phyloP scores from a whole-genome alignment of 2,888 invertebrate genomes.

The Drosophila helvetica region DNA sequence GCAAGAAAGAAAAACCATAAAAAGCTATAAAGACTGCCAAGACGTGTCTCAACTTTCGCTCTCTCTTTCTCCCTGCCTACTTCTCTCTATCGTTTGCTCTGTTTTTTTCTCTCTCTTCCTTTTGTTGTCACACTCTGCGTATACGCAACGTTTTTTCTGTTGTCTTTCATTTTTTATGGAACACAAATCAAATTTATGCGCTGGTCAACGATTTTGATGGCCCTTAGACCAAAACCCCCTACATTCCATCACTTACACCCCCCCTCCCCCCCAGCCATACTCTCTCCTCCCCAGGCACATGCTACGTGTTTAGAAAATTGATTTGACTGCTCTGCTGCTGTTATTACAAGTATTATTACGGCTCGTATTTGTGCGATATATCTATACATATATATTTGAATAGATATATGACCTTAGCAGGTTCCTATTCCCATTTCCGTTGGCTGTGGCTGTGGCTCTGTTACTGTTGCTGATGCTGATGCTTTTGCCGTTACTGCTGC shows the following conservation, averaged over 20 bases:
- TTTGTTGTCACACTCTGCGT: conserved; percentile 55
- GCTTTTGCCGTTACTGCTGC: conserved; percentile 17
- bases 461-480: conserved; percentile 10
- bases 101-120: background rate
- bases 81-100: conserved; percentile 6
- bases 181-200: conserved; percentile 78
- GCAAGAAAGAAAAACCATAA: conserved; percentile 8
- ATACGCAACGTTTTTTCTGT: conserved; percentile 43
- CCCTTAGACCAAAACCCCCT: background rate
- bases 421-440: conserved; percentile 43
- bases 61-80: conserved; percentile 1
- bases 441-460: conserved; percentile 2
- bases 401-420: conserved; percentile 3
- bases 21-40: conserved; percentile 8
- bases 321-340: conserved; percentile 47
- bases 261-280: background rate
- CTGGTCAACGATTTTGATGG: conserved; percentile 64
- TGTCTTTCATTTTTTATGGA: conserved; percentile 44
- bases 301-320: conserved; percentile 73
- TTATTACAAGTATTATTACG: conserved; percentile 59
- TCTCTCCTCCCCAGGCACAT: conserved; percentile 22
- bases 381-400: conserved; percentile 28
- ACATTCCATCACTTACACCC: conserved; percentile 8
- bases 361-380: conserved; percentile 45
- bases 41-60: background rate